Evolutionary conservation across 1,140 invertebrate species (phyloP).

Genomic region (Oncopeltus fasciatus): DNA sequence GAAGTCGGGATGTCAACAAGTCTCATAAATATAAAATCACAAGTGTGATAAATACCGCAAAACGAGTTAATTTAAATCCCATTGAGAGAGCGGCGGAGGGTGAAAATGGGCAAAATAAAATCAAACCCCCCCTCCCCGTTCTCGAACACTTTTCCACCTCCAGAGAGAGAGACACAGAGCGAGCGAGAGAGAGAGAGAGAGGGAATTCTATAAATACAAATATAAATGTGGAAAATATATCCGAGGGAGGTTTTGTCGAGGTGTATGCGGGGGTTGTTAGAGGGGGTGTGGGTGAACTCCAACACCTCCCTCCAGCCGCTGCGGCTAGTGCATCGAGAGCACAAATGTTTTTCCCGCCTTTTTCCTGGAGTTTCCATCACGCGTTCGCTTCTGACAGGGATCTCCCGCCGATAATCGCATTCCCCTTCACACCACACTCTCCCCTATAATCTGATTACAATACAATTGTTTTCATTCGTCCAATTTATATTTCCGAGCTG

Average conservation of each 20-base stretch:
- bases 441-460: constrained; percentile 4
- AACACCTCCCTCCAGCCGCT: neutral
- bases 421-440: neutral
- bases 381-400: neutral
- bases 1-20: neutral
- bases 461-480: constrained; percentile 7
- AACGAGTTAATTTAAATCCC: constrained; percentile 9
- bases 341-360: neutral
- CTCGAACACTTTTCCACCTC: neutral
- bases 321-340: neutral
- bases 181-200: neutral
- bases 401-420: neutral
- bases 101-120: neutral
- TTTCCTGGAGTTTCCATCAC: neutral
- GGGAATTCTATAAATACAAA: constrained; percentile 7
- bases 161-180: neutral
- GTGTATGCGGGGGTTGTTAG: neutral
- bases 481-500: constrained; percentile 2
- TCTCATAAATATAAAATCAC: constrained; percentile 4
- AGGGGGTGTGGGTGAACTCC: neutral
- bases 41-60: constrained; percentile 7
- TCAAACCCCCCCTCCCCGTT: neutral
- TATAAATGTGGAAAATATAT: neutral
- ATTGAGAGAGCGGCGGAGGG: neutral
- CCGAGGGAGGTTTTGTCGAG: neutral